Base-by-base conservation (phyloP, 2,888 invertebrate species). In the Elgonia sp. region DNA sequence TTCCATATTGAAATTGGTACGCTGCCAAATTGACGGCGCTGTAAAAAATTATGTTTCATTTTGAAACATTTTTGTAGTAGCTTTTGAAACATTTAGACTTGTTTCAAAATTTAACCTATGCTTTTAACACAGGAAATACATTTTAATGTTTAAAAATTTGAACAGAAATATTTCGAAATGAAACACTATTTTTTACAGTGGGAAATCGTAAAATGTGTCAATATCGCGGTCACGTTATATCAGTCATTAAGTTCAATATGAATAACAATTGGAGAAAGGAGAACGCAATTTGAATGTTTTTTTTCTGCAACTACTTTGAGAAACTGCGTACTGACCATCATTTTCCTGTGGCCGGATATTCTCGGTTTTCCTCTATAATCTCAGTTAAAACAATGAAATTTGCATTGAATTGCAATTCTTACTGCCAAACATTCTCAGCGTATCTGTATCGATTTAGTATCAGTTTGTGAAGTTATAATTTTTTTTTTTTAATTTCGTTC, bases 251-350 rank as follows among this genome's bases (percentile, higher is more conserved):
- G 42, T 57, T 53, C 42, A 37, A 55, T 65, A 82, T 75, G 75
- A 83, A 83, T 67, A 83, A 57, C 42, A 82, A 82, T 67, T 46
- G 55, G 82, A 75, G 82, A 83, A 83, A 83, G 82, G 82, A 21
- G 82, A 73, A 57, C 57, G 67, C 57, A 67, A 67, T 75, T 83
- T 83, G 42, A 73, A 75, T 69, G 50, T 46, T 75, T 81, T 83
- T 83, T 53, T 53, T 57, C 37, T 16, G 46, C 0, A 63, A 18
- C 60, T 63, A 72, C 72, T 73, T 69, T 65, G 57, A 83, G 82
- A 83, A 75, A 83, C 55, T 42, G 63, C 82, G 40, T 4, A 29
- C 39, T 83, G 82, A 83, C 82, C 82, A 75, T 42, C 75, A 39
- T 72, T 80, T 81, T 21, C 55, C 55, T 73, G 82, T 65, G 75